phyloP scores from a whole-genome alignment of 2,113 vertebrate species.

The Herpetotheres cachinnans region DNA sequence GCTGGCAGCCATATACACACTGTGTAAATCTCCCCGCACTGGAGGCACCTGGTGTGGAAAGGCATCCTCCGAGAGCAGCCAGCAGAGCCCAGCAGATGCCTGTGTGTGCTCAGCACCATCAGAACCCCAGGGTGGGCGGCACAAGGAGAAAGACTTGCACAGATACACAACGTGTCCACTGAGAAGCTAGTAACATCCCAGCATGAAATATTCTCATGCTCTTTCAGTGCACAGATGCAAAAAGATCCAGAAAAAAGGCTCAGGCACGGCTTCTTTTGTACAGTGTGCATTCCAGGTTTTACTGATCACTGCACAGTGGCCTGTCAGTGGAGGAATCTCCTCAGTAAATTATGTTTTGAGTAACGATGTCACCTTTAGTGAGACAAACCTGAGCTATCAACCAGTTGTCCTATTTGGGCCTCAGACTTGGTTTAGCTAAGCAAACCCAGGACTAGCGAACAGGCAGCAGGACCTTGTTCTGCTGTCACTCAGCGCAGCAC shows the following conservation, averaged over 20 bases:
- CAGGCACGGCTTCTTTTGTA: neutral
- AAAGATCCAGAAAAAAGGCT: neutral
- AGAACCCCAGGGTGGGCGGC: rapidly evolving
- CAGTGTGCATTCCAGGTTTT: neutral
- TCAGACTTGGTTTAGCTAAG: neutral
- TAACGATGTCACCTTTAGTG: neutral
- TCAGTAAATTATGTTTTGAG: neutral
- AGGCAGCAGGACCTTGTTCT: neutral
- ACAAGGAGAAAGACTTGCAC: neutral
- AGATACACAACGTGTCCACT: rapidly evolving
- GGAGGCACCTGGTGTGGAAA: neutral
- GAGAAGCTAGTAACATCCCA: neutral
- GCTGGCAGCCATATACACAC: neutral
- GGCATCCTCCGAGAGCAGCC: neutral
- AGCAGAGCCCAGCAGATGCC: neutral
- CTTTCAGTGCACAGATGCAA: neutral
- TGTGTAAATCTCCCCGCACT: neutral
- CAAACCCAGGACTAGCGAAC: neutral
- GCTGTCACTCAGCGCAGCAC: rapidly evolving
- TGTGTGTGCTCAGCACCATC: neutral
- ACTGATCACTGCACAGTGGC: neutral
- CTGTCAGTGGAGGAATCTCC: neutral
- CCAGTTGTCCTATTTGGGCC: neutral
- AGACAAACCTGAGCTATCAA: neutral
- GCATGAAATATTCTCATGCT: neutral